Base-by-base conservation (phyloP, 2,797 vertebrate species). In the Furcifer pardalis region DNA sequence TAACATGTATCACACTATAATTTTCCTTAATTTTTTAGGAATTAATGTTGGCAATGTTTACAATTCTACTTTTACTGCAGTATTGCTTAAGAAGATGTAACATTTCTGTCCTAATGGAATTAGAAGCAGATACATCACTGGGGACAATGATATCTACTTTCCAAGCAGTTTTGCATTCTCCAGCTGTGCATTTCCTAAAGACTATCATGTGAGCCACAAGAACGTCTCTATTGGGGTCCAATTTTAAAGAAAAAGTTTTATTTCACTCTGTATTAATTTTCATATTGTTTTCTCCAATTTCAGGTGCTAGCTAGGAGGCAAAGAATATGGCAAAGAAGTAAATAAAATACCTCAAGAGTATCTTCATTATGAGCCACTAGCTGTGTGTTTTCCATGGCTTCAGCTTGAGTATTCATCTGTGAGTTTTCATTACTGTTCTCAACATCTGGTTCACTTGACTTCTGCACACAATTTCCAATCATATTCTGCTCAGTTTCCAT, bases 341-440 rank as follows among this genome's bases (percentile, higher is more conserved):
- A 21, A 44, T 35, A 65, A 52, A 77, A 49, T 96, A 99, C 98
- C 98, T 99, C 97, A 75, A 98, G 96, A 5, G 95, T 97, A 93
- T 98, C 98, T 92, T 98, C 97, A 17, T 97, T 97, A 94, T 97
- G 97, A 87, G 97, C 92, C 93, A 92, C 68, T 23, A 91, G 89
- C 92, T 95, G 95, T 0, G 94, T 93, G 89, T 95, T 96, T 88
- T 97, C 97, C 44, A 96, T 96, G 42, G 96, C 95, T 91, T 97
- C 97, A 83, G 87, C 87, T 88, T 96, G 95, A 4, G 94, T 89
- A 89, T 92, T 93, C 89, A 92, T 96, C 89, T 97, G 97, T 30
- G 94, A 94, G 88, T 94, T 97, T 86, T 96, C 95, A 7, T 94
- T 92, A 80, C 92, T 94, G 49, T 95, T 94, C 46, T 95, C 95